A percentile compares a stretch with the other conserved stretches of the same genome.
Evolutionary conservation across 2,113 vertebrate species (phyloP).

Genomic region (Nanger granti): DNA sequence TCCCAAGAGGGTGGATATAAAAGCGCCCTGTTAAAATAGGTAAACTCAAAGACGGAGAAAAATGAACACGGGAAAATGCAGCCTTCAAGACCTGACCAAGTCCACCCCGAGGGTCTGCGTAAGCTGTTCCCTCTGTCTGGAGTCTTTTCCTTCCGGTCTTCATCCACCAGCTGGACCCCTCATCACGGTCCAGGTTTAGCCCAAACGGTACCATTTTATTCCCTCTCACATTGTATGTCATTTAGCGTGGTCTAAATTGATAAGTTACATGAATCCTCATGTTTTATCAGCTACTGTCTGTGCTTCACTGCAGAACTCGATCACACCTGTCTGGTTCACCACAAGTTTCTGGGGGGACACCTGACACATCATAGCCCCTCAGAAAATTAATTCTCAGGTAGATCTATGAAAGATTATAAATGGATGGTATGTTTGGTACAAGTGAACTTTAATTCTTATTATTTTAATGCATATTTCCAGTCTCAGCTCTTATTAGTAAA

Average conservation of each 20-base stretch:
- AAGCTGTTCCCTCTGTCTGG: background rate
- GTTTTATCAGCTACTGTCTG: too few species aligned
- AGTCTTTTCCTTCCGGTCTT: background rate
- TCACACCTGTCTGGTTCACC: background rate
- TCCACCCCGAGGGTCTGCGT: too few species aligned
- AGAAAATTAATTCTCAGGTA: background rate
- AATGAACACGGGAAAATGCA: background rate
- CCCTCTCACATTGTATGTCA: background rate
- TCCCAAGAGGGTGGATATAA: background rate
- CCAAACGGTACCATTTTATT: background rate
- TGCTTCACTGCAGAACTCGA: background rate
- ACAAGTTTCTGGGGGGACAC: background rate
- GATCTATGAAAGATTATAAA: background rate
- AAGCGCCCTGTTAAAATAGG: background rate
- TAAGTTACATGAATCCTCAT: background rate
- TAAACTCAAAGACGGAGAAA: background rate
- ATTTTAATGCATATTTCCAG: background rate
- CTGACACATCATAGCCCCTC: background rate
- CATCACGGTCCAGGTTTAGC: rapidly evolving
- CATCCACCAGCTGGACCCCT: rapidly evolving
- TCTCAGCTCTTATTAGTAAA: background rate
- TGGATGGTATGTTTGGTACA: background rate
- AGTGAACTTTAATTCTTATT: background rate
- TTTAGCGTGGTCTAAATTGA: rapidly evolving
- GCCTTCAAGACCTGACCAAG: background rate